Evolutionary conservation across 2,888 invertebrate species (phyloP).

Genomic region (Melanargia galathea): DNA sequence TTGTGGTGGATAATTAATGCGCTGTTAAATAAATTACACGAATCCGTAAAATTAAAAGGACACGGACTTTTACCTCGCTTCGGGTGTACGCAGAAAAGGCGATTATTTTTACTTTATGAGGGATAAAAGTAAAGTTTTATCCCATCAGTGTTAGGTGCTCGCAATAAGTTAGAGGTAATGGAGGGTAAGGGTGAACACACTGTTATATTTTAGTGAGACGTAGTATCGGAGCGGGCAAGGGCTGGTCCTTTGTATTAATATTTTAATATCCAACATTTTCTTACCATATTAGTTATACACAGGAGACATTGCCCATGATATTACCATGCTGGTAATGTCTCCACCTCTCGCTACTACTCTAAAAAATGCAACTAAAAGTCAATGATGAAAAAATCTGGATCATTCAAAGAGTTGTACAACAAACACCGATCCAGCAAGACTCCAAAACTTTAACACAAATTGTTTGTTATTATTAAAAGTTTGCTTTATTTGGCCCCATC

Average conservation of each 20-base stretch:
- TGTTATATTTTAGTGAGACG: conserved; percentile 33
- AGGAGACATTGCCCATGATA: too few species aligned
- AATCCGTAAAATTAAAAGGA: conserved; percentile 31
- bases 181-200: conserved; percentile 34
- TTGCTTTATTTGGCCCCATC: conserved; percentile 11
- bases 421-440: not conserved
- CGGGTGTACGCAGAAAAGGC: conserved; percentile 28
- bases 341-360: not conserved
- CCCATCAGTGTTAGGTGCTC: conserved; percentile 33
- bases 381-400: not conserved
- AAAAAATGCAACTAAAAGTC: not conserved
- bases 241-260: conserved; percentile 19
- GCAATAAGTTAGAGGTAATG: conserved; percentile 36
- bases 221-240: conserved; percentile 16
- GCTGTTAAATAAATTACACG: conserved; percentile 12
- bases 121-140: conserved; percentile 40
- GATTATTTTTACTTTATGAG: conserved; percentile 38
- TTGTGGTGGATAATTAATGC: conserved; percentile 9
- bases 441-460: not conserved
- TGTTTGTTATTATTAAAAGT: not conserved
- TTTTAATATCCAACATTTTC: conserved; percentile 18
- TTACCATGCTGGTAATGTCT: too few species aligned
- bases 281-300: conserved; percentile 6
- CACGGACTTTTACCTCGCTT: conserved; percentile 27
- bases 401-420: not conserved